Base-by-base conservation (phyloP, 1,140 invertebrate species). In the Stratiolaelaps scimitus region DNA sequence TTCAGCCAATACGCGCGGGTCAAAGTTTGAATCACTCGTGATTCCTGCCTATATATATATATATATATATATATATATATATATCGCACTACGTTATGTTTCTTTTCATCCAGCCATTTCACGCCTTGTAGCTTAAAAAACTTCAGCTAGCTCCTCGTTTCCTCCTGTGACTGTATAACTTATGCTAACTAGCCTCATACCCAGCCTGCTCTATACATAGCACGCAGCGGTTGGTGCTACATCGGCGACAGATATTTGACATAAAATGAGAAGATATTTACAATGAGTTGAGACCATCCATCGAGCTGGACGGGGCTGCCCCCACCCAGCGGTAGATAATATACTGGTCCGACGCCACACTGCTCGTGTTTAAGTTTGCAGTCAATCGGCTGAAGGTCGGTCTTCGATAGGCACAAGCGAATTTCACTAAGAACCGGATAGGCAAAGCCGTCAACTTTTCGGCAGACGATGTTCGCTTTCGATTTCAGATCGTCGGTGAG, bases 401-500 rank as follows among this genome's bases (percentile, higher is more conserved):
- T 20, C 26, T 60, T 60, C 23, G 53, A 60, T 5, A 60, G 34
- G 20, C 53, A 60, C 13, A 60, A 26, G 23, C 53, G 53, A 10
- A 60, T 23, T 60, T 60, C 53, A 23, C 17, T 60, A 34, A 60
- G 53, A 1, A 60, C 53, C 23, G 53, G 53, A 10, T 60, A 60
- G 13, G 53, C 17, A 34, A 29, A 60, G 23, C 53, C 53, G 26
- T 60, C 23, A 10, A 26, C 53, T 34, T 60, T 60, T 15, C 53
- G 53, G 34, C 53, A 60, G 23, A 60, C 53, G 2, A 60, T 60
- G 23, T 60, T 60, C 6, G 53, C 53, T 2, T 60, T 60, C 23
- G 53, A 29, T 26, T 15, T 19, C 1, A 60, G 53, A 60, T 60
- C 23, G 6, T n/a, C 23, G 17, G 17, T 60, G 15, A 60, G 34